phyloP scores from a whole-genome alignment of 2,888 invertebrate genomes.

The Drosophila differens region DNA sequence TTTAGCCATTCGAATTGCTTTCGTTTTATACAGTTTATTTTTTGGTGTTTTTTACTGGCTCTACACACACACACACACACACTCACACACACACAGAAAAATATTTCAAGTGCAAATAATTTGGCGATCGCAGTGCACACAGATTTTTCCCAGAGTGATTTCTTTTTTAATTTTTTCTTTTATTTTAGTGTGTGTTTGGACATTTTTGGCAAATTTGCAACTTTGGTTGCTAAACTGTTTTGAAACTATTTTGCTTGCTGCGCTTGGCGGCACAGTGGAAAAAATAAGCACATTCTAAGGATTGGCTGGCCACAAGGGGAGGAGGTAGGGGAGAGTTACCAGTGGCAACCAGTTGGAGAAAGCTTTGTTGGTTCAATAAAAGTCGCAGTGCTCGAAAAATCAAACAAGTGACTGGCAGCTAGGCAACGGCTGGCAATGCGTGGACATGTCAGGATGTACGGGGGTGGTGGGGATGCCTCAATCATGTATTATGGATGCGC shows the following conservation, averaged over 20 bases:
- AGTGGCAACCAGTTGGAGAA: slow-evolving; percentile 51
- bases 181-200: slow-evolving; percentile 25
- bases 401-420: slow-evolving; percentile 47
- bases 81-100: slow-evolving; percentile 2
- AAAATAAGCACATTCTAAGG: background rate
- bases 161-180: slow-evolving; percentile 33
- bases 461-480: slow-evolving; percentile 19
- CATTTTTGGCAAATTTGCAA: slow-evolving; percentile 75
- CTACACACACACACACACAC: slow-evolving; percentile 17
- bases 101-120: slow-evolving; percentile 68
- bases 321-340: slow-evolving; percentile 31
- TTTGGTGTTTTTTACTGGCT: slow-evolving; percentile 2
- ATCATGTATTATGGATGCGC: slow-evolving; percentile 4
- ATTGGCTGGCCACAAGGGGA: background rate
- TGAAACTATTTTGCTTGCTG: slow-evolving; percentile 59
- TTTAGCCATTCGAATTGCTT: slow-evolving; percentile 45
- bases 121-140: slow-evolving; percentile 59
- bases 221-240: slow-evolving; percentile 74
- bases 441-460: slow-evolving; percentile 28
- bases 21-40: slow-evolving; percentile 20
- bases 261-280: slow-evolving; percentile 50
- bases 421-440: slow-evolving; percentile 48
- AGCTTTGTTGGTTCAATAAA: slow-evolving; percentile 73
- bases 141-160: slow-evolving; percentile 1
- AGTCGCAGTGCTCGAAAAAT: slow-evolving; percentile 45